Base-by-base conservation (phyloP, 1,140 invertebrate genomes). In the Heliothis subflexa region DNA sequence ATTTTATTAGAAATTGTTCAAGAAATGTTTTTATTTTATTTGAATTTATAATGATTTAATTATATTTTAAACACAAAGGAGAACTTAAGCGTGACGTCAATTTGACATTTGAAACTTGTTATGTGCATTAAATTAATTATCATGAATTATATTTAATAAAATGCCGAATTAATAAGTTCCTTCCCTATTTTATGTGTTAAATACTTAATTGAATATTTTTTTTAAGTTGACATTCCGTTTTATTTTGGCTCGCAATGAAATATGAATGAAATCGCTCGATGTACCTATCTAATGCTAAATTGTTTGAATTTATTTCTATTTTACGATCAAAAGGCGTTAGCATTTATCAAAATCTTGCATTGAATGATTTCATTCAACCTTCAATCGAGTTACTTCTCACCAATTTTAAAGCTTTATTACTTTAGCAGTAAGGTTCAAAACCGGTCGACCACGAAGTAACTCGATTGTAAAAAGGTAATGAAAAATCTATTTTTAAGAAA, bases 171-270 rank as follows among this genome's bases (percentile, higher is more conserved):
- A 61, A 40, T 61, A 61, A 40, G 59, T n/a, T 40, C 25, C 18
- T 55, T 62, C 59, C 59, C 40, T 62, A 62, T 33, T 10, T 62
- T 62, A 40, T 62, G 4, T 62, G 59, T 55, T 55, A 18, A 55
- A 55, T 55, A 55, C 45, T 16, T 14, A 10, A 40, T 61, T 16
- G 28, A 40, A n/a, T 33, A 16, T 25, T 61, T n/a, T 59, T 33
- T 33, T 62, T 62, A 10, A 16, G 16, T 13, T 14, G 33, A 62
- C 59, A 62, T 62, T 62, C 59, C 59, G 59, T 62, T 9, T n/a
- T 62, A n/a, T 62, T 14, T 62, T 62, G 59, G n/a, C n/a, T 62
- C n/a, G n/a, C 40, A n/a, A 5, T 45, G 2, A 33, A n/a, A 33
- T 45, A 2, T 9, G 28, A 5, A 40, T 40, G 40, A 62, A 62